Conservation (phyloP, 2,888 invertebrate genomes). For the Allolobophora icterica region DNA sequence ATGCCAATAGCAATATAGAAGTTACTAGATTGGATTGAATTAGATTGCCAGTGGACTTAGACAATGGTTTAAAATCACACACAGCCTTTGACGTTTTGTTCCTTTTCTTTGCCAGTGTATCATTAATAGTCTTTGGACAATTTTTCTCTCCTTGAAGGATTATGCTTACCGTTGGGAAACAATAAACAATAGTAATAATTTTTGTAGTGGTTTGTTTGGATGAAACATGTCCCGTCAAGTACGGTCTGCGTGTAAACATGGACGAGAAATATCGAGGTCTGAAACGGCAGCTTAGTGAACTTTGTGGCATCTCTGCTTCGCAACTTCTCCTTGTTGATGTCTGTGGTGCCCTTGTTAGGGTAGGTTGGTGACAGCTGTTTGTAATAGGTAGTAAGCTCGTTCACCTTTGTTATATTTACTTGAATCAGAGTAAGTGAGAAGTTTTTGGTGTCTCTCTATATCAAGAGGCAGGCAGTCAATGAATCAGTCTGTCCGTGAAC, state of each 20-base stretch:
- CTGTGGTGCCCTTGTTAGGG: slow-evolving; percentile 75
- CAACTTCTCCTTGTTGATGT: slow-evolving; percentile 78
- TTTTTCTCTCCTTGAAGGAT: not conserved
- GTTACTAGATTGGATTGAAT: no score
- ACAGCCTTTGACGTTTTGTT: no score
- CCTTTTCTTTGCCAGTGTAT: not conserved
- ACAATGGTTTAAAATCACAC: not conserved
- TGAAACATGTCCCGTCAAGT: slow-evolving; percentile 82
- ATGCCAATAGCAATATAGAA: no score
- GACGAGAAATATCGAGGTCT: slow-evolving; percentile 81
- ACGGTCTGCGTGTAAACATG: slow-evolving; percentile 82
- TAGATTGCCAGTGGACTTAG: not conserved
- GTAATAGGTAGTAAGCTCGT: not conserved
- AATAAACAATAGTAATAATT: not conserved
- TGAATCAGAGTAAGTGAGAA: not conserved
- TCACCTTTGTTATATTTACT: not conserved
- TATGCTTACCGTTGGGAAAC: not conserved
- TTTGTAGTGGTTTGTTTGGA: slow-evolving; percentile 68
- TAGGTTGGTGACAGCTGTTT: slow-evolving; percentile 46
- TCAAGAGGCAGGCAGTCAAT: not conserved
- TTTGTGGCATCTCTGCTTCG: slow-evolving; percentile 60
- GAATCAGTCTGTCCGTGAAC: not conserved
- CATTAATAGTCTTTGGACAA: not conserved
- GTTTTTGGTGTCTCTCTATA: not conserved
- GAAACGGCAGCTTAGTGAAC: slow-evolving; percentile 73